Percentiles rank a stretch among this genome's conserved stretches.
Evolutionary conservation across 1,140 invertebrate species (phyloP).

Genomic region (Diabrotica virgifera): DNA sequence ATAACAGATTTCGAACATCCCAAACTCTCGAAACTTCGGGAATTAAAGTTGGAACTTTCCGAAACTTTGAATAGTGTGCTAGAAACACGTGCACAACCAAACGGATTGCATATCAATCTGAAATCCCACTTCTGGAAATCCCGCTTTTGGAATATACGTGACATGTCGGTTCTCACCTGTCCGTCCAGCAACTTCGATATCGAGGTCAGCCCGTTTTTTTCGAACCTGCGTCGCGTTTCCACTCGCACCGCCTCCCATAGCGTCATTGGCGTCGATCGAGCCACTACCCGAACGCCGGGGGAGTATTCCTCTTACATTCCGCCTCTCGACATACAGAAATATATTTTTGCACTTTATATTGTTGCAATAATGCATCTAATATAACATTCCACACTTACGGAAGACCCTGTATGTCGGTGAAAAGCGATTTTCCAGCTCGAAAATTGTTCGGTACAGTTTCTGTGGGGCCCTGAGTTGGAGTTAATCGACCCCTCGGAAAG

Average conservation of each 20-base stretch:
- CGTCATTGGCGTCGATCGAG: constrained; percentile 44
- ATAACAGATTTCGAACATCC: not conserved
- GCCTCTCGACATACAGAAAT: constrained; percentile 37
- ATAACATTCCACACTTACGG: constrained; percentile 27
- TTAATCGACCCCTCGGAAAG: constrained; percentile 49
- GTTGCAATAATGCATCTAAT: constrained; percentile 15
- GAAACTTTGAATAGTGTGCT: constrained; percentile 17
- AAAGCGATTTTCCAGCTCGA: constrained; percentile 18
- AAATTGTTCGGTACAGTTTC: constrained; percentile 46
- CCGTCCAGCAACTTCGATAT: constrained; percentile 30
- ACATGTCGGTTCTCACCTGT: constrained; percentile 39
- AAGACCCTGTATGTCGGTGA: constrained; percentile 17
- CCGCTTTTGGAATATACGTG: constrained; percentile 16
- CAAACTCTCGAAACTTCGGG: constrained; percentile 6
- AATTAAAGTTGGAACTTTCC: constrained; percentile 12
- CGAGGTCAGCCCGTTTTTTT: constrained; percentile 39
- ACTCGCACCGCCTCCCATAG: constrained; percentile 38
- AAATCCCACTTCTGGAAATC: constrained; percentile 7
- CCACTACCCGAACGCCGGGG: constrained; percentile 38
- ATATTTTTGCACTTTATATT: constrained; percentile 28
- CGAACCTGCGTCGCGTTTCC: constrained; percentile 36
- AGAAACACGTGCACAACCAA: constrained; percentile 8
- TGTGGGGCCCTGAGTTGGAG: constrained; percentile 41
- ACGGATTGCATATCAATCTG: constrained; percentile 20
- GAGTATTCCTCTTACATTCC: constrained; percentile 39